Evolutionary conservation across 2,888 invertebrate genomes (phyloP).

Genomic region (Danaus chrysippus): DNA sequence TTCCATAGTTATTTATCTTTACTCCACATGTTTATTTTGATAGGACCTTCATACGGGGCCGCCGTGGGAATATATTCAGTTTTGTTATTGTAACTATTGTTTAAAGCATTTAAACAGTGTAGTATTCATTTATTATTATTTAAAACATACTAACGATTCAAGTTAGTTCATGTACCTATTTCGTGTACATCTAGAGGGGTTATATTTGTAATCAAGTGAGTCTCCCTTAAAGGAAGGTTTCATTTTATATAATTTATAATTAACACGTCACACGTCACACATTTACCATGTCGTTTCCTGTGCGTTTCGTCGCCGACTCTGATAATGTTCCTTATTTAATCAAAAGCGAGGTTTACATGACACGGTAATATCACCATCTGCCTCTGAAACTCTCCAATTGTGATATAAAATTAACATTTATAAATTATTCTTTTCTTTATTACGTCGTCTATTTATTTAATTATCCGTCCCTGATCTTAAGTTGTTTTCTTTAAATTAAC

Average conservation of each 20-base stretch:
- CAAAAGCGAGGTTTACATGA: not conserved
- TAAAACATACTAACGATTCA: not conserved
- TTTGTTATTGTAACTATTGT: not conserved
- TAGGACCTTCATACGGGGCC: not conserved
- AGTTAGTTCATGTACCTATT: not conserved
- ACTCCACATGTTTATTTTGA: not conserved
- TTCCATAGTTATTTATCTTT: slow-evolving; percentile 3
- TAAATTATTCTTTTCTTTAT: too few relatives aligned
- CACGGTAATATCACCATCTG: not conserved
- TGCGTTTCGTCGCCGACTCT: slow-evolving; percentile 6
- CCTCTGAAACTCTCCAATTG: too few relatives aligned
- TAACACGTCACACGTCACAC: slow-evolving; percentile 7
- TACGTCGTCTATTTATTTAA: too few relatives aligned
- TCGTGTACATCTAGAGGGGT: not conserved
- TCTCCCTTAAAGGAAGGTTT: not conserved
- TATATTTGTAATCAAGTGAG: not conserved
- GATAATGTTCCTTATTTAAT: slow-evolving; percentile 4
- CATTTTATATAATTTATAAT: slow-evolving; percentile 12
- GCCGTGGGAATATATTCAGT: not conserved
- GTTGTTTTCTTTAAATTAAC: too few relatives aligned
- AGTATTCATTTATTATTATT: not conserved
- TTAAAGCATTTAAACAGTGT: not conserved
- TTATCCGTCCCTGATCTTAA: too few relatives aligned
- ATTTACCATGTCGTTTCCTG: slow-evolving; percentile 9
- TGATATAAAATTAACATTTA: too few relatives aligned